A percentile compares a stretch with the other conserved stretches of the same genome.
phyloP scores from a whole-genome alignment of 2,888 invertebrate species.

The Noctua comes region DNA sequence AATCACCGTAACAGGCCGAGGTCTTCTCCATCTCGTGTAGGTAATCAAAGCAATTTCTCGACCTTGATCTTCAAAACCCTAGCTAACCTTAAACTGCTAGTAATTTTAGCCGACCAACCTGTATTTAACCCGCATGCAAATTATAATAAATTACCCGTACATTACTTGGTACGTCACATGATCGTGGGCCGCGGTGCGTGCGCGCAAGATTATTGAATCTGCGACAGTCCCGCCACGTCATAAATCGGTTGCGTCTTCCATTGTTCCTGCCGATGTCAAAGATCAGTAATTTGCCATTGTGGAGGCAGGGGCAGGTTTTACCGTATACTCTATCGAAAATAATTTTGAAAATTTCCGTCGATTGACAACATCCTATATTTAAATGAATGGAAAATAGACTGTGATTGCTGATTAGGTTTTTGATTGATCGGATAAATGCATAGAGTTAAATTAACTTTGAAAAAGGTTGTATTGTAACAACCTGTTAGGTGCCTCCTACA shows the following conservation, averaged over 20 bases:
- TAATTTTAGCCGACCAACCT: constrained; percentile 66
- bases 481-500: constrained; percentile 31
- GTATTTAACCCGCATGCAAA: constrained; percentile 72
- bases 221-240: constrained; percentile 79
- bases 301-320: constrained; percentile 73
- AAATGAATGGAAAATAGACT: constrained; percentile 36
- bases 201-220: constrained; percentile 79
- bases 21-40: constrained; percentile 36
- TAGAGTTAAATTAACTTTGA: constrained; percentile 28
- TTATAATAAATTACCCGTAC: constrained; percentile 71
- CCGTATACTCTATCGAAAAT: constrained; percentile 48
- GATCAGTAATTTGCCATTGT: constrained; percentile 89
- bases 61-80: constrained; percentile 62
- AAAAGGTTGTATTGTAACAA: constrained; percentile 24
- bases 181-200: constrained; percentile 75
- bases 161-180: constrained; percentile 71
- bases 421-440: constrained; percentile 43
- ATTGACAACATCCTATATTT: constrained; percentile 31
- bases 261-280: constrained; percentile 88
- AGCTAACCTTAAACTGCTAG: constrained; percentile 57
- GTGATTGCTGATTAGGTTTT: constrained; percentile 32
- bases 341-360: constrained; percentile 22
- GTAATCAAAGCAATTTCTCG: constrained; percentile 53
- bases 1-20: constrained; percentile 33
- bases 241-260: constrained; percentile 83